Evolutionary conservation across 2,113 vertebrate species (phyloP).

Genomic region (Hemibagrus wyckioides): DNA sequence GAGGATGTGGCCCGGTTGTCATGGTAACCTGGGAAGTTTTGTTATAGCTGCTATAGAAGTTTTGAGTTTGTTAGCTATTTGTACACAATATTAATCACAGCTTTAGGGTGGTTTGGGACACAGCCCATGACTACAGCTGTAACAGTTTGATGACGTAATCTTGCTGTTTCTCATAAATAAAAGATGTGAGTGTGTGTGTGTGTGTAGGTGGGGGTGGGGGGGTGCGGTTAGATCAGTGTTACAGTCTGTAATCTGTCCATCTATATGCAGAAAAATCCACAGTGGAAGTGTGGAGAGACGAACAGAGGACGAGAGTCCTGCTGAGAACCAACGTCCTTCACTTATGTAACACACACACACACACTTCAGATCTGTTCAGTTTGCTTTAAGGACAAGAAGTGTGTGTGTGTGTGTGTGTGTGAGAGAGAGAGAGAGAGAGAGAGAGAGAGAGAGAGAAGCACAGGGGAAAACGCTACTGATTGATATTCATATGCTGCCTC

Average conservation of each 20-base stretch:
- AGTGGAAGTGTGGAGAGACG: neutral
- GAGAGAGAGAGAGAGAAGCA: slow-evolving; percentile 6
- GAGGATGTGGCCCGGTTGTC: neutral
- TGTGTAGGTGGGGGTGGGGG: neutral
- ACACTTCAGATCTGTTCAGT: neutral
- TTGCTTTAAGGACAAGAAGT: slow-evolving; percentile 4
- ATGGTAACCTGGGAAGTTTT: neutral
- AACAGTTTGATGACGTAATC: neutral
- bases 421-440: neutral
- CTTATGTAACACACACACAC: slow-evolving; percentile 14
- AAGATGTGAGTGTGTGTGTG: neutral
- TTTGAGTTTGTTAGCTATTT: neutral
- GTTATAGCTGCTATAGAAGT: neutral
- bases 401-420: neutral
- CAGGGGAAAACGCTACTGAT: slow-evolving; percentile 53
- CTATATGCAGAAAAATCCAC: neutral
- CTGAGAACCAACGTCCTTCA: neutral
- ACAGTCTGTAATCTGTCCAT: neutral
- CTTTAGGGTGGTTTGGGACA: neutral
- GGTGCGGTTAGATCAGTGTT: neutral
- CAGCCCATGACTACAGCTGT: neutral
- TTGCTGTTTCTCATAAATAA: neutral
- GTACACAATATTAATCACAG: neutral
- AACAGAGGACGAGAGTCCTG: neutral
- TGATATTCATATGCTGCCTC: slow-evolving; percentile 69